A percentile compares a stretch with the other conserved stretches of the same genome.
Conservation (phyloP, 1,140 invertebrate genomes). For the Drosophila lacertosa region DNA sequence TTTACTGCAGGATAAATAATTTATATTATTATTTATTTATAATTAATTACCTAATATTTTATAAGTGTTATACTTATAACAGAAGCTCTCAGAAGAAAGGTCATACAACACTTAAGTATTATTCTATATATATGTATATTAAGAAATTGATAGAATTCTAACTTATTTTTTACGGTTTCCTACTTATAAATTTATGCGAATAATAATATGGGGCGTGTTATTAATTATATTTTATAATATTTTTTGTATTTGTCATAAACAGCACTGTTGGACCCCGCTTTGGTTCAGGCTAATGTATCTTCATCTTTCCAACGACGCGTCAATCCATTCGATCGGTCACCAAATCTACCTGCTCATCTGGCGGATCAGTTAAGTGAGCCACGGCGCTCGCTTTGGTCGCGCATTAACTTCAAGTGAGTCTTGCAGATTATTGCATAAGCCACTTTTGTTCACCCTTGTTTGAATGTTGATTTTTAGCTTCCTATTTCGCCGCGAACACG, state of each 20-base stretch:
- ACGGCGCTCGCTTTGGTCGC: constrained; percentile 59
- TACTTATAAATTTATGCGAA: too few relatives aligned
- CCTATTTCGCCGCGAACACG: constrained; percentile 56
- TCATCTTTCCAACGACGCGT: constrained; percentile 54
- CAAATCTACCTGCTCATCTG: constrained; percentile 72
- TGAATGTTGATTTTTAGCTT: constrained; percentile 27
- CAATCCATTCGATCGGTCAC: constrained; percentile 81
- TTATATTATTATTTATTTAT: too few relatives aligned
- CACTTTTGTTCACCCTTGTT: not conserved
- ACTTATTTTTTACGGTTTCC: too few relatives aligned
- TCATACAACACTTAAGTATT: too few relatives aligned
- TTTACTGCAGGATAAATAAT: too few relatives aligned
- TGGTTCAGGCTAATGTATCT: constrained; percentile 24
- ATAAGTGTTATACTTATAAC: too few relatives aligned
- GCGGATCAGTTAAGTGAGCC: constrained; percentile 53
- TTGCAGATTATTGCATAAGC: not conserved
- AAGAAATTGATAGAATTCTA: too few relatives aligned
- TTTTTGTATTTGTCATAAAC: not conserved
- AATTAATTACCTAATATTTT: too few relatives aligned
- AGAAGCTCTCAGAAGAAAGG: too few relatives aligned
- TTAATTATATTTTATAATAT: not conserved
- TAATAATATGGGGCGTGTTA: too few relatives aligned
- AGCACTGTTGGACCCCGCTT: constrained; percentile 56
- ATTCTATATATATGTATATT: too few relatives aligned
- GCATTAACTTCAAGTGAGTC: constrained; percentile 56